phyloP scores from a whole-genome alignment of 2,113 vertebrate genomes.

The Jaculus jaculus region DNA sequence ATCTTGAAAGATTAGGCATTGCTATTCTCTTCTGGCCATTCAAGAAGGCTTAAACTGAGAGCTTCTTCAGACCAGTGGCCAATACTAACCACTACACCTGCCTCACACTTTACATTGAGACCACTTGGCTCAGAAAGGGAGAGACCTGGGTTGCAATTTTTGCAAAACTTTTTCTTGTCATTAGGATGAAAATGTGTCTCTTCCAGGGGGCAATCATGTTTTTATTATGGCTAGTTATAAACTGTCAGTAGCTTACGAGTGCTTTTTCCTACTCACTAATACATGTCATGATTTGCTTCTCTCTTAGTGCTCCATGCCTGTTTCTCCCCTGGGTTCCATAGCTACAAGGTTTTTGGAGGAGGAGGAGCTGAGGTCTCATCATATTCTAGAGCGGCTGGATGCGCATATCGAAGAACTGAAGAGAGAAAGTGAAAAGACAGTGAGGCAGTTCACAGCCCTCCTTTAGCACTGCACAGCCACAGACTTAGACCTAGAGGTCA shows the following conservation, averaged over 20 bases:
- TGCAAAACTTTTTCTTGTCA: not conserved
- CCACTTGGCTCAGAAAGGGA: not conserved
- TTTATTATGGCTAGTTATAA: slow-evolving; percentile 46
- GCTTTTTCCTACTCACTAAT: not conserved
- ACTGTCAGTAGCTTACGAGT: not conserved
- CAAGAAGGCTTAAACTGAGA: not conserved
- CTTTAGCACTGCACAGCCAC: slow-evolving; percentile 64
- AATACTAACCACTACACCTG: not conserved
- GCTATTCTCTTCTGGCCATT: not conserved
- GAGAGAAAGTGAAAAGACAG: slow-evolving; percentile 87
- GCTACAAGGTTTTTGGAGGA: slow-evolving; percentile 91
- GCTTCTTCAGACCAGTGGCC: not conserved
- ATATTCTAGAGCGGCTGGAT: slow-evolving; percentile 90
- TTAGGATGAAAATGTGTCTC: slow-evolving; percentile 30
- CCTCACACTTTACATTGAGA: not conserved
- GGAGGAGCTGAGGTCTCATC: slow-evolving; percentile 88
- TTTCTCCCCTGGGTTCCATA: slow-evolving; percentile 83
- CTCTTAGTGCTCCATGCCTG: slow-evolving; percentile 74
- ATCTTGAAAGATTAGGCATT: slow-evolving; percentile 20
- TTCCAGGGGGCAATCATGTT: not conserved
- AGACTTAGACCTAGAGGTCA: not conserved
- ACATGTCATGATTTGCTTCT: not conserved
- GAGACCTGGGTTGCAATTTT: not conserved
- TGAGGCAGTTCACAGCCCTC: slow-evolving; percentile 84
- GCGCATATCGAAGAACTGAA: slow-evolving; percentile 90